Base-by-base conservation (phyloP, 2,888 invertebrate species). In the Dascillus cervinus region DNA sequence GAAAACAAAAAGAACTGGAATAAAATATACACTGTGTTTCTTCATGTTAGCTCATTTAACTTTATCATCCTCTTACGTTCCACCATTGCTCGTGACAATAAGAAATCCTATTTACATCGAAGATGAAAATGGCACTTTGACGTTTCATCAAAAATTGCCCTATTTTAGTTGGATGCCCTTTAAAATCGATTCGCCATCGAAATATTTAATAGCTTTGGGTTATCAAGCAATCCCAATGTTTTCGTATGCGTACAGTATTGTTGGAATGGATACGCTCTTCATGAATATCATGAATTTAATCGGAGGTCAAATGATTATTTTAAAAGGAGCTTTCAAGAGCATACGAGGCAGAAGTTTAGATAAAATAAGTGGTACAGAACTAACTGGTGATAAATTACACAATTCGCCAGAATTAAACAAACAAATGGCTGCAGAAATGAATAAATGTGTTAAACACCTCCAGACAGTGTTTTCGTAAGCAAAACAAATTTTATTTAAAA, bases 91-190 rank as follows among this genome's bases (percentile, higher is more conserved):
- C 6, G 44, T 49, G 5, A 46, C 50, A 3, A 12, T 35, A 5
- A 33, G 23, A n/a, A n/a, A n/a, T n/a, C n/a, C n/a, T n/a, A n/a
- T n/a, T n/a, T 39, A 43, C 13, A 30, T 35, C 6, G 34, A 34
- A 22, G n/a, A n/a, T n/a, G n/a, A n/a, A n/a, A 22, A 28, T 13
- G 41, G 37, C 3, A 44, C 24, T 9, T n/a, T 26, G 11, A 28
- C 29, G 3, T 41, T 53, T 22, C 41, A 43, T 2, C 39, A 46
- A 12, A 41, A 32, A 22, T 36, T 60, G 17, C 58, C 60, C 0
- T 58, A 55, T 37, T 55, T 50, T 23, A 52, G 53, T 34, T 58
- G 58, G 59, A 59, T 60, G 44, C 62, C 62, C 0, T 61, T 60
- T 38, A 26, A 30, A n/a, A 51, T 52, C 25, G 45, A 53, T 21